Conservation (phyloP, 2,797 vertebrate genomes). For the Ctenosaura bakeri region DNA sequence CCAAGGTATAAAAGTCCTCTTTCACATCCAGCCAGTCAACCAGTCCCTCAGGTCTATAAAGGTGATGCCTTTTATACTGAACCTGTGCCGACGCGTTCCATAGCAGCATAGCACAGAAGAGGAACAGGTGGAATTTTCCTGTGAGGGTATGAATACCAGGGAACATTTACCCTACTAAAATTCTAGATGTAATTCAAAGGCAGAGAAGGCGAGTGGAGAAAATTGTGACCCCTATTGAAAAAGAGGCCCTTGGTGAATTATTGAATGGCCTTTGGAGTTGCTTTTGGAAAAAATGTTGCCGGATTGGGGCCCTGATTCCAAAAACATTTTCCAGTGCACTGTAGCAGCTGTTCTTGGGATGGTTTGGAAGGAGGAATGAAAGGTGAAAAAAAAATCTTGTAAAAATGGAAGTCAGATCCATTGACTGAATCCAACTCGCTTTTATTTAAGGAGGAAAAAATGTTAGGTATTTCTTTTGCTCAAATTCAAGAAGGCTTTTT, state of each 20-base stretch:
- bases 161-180: background rate
- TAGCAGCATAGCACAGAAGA: background rate
- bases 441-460: constrained; percentile 23
- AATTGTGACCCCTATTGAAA: background rate
- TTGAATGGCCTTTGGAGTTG: background rate
- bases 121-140: background rate
- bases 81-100: background rate
- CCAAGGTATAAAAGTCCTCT: background rate
- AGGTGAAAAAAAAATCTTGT: constrained; percentile 34
- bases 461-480: constrained; percentile 32
- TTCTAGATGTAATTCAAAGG: background rate
- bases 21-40: background rate
- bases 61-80: background rate
- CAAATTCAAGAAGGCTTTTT: background rate
- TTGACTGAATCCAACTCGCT: background rate
- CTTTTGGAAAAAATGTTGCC: background rate
- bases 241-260: background rate
- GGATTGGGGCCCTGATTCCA: background rate
- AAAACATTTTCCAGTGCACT: background rate
- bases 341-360: constrained; percentile 28
- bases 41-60: background rate
- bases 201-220: background rate
- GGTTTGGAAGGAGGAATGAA: constrained; percentile 56
- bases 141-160: background rate
- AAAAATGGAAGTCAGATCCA: constrained; percentile 8